A percentile compares a stretch with the other conserved stretches of the same genome.
Conservation (phyloP, 2,797 vertebrate genomes). For the Microctenopoma lineatum region DNA sequence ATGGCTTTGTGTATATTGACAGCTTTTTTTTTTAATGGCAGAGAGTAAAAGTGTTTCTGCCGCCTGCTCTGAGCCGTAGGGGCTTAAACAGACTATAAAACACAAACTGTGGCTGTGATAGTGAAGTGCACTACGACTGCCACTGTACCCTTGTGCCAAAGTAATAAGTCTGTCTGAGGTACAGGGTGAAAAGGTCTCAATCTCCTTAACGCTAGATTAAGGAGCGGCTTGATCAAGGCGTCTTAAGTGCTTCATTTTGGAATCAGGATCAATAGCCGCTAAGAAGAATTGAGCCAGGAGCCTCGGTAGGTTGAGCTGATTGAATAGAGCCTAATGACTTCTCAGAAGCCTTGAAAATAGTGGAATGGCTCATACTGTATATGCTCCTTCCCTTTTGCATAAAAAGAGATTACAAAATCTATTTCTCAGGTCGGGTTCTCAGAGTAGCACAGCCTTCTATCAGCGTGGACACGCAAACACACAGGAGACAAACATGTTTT, state of each 20-base stretch:
- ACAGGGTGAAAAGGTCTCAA: slow-evolving; percentile 71
- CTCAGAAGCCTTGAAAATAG: slow-evolving; percentile 50
- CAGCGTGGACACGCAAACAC: slow-evolving; percentile 12
- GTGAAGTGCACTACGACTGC: slow-evolving; percentile 45
- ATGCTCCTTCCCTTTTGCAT: slow-evolving; percentile 12
- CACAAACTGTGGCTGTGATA: slow-evolving; percentile 39
- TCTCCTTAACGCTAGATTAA: slow-evolving; percentile 77
- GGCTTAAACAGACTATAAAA: slow-evolving; percentile 58
- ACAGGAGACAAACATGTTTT: slow-evolving; percentile 75
- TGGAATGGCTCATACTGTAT: slow-evolving; percentile 39
- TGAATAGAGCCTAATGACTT: slow-evolving; percentile 72
- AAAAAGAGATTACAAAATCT: background rate
- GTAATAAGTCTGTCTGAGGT: slow-evolving; percentile 68
- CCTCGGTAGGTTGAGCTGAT: slow-evolving; percentile 68
- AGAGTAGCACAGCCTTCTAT: background rate
- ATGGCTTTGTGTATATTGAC: slow-evolving; percentile 63
- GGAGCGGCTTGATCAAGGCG: slow-evolving; percentile 75
- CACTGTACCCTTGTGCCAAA: slow-evolving; percentile 53
- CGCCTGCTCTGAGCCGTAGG: slow-evolving; percentile 46
- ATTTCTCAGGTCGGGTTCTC: background rate
- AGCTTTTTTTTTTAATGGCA: slow-evolving; percentile 57
- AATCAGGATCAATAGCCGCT: slow-evolving; percentile 77
- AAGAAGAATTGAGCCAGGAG: slow-evolving; percentile 75
- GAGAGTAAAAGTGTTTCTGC: slow-evolving; percentile 58
- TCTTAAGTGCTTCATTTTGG: slow-evolving; percentile 78